Evolutionary conservation across 1,140 invertebrate genomes (phyloP).

Genomic region (Mesaphorura yosii): DNA sequence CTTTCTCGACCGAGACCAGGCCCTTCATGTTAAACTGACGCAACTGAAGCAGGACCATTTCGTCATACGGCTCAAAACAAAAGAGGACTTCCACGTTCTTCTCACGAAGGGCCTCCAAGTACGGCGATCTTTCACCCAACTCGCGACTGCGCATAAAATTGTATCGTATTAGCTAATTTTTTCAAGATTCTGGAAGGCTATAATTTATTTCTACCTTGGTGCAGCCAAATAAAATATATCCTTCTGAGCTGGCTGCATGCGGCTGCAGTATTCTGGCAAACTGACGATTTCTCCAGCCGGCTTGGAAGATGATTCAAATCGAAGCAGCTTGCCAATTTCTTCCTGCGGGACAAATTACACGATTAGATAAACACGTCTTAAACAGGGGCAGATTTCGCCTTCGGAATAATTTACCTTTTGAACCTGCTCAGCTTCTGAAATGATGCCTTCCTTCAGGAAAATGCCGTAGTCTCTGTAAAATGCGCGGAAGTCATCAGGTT

Average conservation of each 20-base stretch:
- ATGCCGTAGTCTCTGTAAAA: slow-evolving; percentile 88
- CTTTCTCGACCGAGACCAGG: slow-evolving; percentile 85
- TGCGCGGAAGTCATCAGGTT: slow-evolving; percentile 63
- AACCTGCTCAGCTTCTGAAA: slow-evolving; percentile 61
- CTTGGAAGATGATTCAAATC: slow-evolving; percentile 80
- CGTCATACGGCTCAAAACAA: slow-evolving; percentile 91
- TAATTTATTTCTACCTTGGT: slow-evolving; percentile 53
- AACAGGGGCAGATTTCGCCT: too few species aligned
- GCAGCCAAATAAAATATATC: slow-evolving; percentile 88
- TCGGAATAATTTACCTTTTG: slow-evolving; percentile 66
- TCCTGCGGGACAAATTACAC: slow-evolving; percentile 49
- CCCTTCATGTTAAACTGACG: slow-evolving; percentile 65
- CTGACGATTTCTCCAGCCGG: slow-evolving; percentile 60
- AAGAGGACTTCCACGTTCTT: slow-evolving; percentile 84
- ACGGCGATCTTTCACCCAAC: slow-evolving; percentile 83
- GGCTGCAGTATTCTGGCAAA: slow-evolving; percentile 66
- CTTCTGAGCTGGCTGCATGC: slow-evolving; percentile 63
- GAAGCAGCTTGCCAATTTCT: slow-evolving; percentile 76
- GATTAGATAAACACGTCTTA: slow-evolving; percentile 5
- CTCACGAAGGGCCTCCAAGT: slow-evolving; percentile 81
- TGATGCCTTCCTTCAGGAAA: slow-evolving; percentile 91
- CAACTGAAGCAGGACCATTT: slow-evolving; percentile 83
- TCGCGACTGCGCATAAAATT: slow-evolving; percentile 56
- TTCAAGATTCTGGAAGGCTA: too few species aligned
- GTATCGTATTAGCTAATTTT: too few species aligned